Percentiles rank a stretch among this genome's conserved stretches.
Evolutionary conservation across 2,888 invertebrate species (phyloP).

Genomic region (Esperia sulphurella): DNA sequence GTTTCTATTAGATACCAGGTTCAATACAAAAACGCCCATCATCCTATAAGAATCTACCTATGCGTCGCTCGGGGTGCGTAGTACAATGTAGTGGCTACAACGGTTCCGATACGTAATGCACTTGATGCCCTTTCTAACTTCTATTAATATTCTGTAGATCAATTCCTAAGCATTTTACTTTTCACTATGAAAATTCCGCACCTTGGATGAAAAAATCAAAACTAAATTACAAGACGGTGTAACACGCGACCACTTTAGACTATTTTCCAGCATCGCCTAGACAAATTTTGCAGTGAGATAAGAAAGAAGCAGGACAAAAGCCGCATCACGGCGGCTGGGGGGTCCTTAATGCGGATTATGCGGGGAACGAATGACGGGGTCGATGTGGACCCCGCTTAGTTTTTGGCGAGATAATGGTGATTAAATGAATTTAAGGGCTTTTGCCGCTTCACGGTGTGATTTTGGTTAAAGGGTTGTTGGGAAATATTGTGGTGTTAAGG

Average conservation of each 20-base stretch:
- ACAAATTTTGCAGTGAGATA: conserved; percentile 74
- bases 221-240: conserved; percentile 34
- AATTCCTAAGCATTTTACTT: too few species aligned
- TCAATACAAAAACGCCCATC: too few species aligned
- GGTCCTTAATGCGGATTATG: conserved; percentile 65
- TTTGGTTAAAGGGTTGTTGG: conserved; percentile 1
- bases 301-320: conserved; percentile 72
- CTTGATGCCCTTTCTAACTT: too few species aligned
- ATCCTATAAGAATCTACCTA: too few species aligned
- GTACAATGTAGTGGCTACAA: too few species aligned
- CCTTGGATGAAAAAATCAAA: not conserved
- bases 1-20: too few species aligned
- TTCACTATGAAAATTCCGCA: too few species aligned
- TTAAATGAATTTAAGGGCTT: conserved; percentile 57
- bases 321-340: conserved; percentile 56
- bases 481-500: not conserved
- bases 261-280: conserved; percentile 71
- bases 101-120: too few species aligned
- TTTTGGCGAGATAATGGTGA: conserved; percentile 58
- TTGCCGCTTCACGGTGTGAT: conserved; percentile 5
- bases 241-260: conserved; percentile 39
- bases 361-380: conserved; percentile 52
- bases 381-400: conserved; percentile 46
- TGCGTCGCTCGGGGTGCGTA: too few species aligned
- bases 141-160: too few species aligned